phyloP scores from a whole-genome alignment of 1,140 invertebrate species.

The Drosophila nigrodunni region DNA sequence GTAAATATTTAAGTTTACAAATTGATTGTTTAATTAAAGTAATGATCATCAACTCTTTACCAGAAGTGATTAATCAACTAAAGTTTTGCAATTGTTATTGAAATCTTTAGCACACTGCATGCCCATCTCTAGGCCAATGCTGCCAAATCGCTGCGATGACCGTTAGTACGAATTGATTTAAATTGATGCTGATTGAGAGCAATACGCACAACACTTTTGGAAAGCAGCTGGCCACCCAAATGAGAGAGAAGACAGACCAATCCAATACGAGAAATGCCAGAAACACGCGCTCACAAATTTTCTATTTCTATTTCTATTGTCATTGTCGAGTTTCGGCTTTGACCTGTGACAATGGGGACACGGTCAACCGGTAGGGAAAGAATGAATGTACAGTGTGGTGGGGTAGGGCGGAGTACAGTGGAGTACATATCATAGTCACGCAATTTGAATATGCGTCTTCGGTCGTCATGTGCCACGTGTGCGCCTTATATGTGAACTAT shows the following conservation, averaged over 20 bases:
- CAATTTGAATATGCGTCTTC: constrained; percentile 69
- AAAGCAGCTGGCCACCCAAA: not conserved
- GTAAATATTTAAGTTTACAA: no score
- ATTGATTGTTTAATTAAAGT: no score
- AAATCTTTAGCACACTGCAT: not conserved
- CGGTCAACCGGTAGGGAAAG: not conserved
- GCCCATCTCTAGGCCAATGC: constrained; percentile 24
- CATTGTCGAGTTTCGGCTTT: constrained; percentile 32
- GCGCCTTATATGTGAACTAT: constrained; percentile 36
- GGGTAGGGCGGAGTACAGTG: not conserved
- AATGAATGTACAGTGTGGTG: not conserved
- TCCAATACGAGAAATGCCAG: constrained; percentile 2
- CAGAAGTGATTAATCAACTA: no score
- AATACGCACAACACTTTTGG: constrained; percentile 48
- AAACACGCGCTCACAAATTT: constrained; percentile 14
- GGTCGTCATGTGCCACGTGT: constrained; percentile 64
- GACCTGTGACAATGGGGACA: constrained; percentile 39
- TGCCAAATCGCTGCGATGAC: constrained; percentile 50
- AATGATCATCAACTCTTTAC: no score
- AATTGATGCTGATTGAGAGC: constrained; percentile 69
- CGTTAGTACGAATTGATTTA: constrained; percentile 65
- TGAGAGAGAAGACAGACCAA: constrained; percentile 4
- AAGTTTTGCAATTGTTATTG: not conserved
- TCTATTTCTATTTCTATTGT: constrained; percentile 27
- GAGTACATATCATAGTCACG: constrained; percentile 41